phyloP scores from a whole-genome alignment of 1,140 invertebrate species.

The Aphis craccivora region DNA sequence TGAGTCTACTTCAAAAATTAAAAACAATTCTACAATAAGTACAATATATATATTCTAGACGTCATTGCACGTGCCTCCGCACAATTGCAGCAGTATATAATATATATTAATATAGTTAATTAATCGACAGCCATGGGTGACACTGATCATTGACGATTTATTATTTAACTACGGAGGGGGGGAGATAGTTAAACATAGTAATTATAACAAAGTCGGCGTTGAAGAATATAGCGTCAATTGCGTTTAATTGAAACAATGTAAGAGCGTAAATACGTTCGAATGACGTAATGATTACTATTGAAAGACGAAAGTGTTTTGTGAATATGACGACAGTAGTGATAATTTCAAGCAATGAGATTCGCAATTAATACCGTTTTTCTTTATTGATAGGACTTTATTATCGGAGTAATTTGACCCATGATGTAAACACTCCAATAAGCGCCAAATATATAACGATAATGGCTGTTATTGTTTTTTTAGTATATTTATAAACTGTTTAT shows the following conservation, averaged over 20 bases:
- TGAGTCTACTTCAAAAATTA: not conserved
- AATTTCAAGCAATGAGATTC: not conserved
- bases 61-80: not conserved
- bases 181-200: not conserved
- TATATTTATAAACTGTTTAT: not conserved
- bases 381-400: not conserved
- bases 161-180: not conserved
- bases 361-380: not conserved
- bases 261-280: not conserved
- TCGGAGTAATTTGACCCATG: conserved; percentile 8
- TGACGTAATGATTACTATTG: conserved; percentile 3
- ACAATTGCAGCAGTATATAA: not conserved
- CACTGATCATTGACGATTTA: not conserved
- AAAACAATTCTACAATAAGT: not conserved
- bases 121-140: not conserved
- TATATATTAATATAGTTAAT: not conserved
- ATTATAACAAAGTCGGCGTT: not conserved
- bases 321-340: conserved; percentile 1
- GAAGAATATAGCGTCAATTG: conserved; percentile 28
- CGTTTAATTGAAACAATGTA: conserved; percentile 55
- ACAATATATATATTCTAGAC: not conserved
- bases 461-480: not conserved
- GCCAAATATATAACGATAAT: not conserved
- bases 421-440: conserved; percentile 1
- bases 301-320: not conserved